These are phyloP conservation scores for Corvus moneduloides DNA, from an alignment of 2,113 vertebrate species.

Conservation along the genomic window DNA sequence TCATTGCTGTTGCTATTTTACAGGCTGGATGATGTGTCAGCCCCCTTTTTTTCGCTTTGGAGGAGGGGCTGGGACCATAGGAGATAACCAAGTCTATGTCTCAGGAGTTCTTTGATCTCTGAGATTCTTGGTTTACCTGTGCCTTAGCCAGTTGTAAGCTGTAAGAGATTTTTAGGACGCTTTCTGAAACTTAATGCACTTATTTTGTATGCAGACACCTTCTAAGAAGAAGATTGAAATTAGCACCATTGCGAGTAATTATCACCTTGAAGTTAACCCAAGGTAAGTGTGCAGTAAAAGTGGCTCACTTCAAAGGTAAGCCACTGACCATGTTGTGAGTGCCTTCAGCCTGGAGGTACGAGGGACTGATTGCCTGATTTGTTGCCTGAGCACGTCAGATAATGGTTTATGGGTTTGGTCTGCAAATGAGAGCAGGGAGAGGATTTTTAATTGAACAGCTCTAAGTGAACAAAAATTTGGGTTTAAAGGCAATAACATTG, in stretches of 20 bases:
- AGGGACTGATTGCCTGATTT: background rate
- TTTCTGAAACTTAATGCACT: background rate
- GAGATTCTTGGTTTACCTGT: background rate
- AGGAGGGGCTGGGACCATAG: background rate
- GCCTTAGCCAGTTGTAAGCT: background rate
- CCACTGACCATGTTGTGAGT: background rate
- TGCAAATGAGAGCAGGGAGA: background rate
- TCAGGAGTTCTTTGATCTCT: background rate
- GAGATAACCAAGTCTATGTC: background rate
- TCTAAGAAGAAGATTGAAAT: constrained; percentile 99
- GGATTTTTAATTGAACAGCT: background rate
- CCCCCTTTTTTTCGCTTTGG: background rate
- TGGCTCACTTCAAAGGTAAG: background rate
- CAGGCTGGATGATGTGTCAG: background rate
- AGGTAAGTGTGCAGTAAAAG: constrained; percentile 74
- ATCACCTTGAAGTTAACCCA: constrained; percentile 96
- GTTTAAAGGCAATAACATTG: background rate
- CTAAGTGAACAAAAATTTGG: background rate
- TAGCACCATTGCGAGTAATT: constrained; percentile 98
- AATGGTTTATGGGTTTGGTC: background rate
- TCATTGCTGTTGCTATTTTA: background rate
- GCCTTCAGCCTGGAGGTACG: background rate
- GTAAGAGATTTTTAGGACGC: background rate
- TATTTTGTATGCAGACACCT: constrained; percentile 80
- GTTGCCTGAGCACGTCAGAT: background rate